These are phyloP conservation scores for Aegithalos caudatus DNA, from an alignment of 2,113 vertebrate genomes.

Conservation along the genomic window DNA sequence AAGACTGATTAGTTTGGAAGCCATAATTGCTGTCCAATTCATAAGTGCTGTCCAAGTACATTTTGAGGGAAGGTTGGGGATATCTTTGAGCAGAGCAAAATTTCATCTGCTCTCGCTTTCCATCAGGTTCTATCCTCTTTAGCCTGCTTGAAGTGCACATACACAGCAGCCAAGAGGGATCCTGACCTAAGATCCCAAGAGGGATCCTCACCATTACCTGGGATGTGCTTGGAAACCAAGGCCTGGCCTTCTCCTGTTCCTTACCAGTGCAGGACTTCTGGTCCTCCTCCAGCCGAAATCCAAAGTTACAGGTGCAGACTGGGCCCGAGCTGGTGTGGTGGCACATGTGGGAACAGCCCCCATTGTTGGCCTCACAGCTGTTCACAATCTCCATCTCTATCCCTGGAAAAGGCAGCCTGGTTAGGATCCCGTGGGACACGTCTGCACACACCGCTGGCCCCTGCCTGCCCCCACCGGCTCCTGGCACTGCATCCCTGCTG, in stretches of 20 bases:
- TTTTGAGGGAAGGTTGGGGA: not conserved
- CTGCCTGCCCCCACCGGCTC: not conserved
- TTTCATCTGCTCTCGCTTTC: not conserved
- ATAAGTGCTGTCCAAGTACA: not conserved
- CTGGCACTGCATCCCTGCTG: not conserved
- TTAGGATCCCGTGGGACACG: not conserved
- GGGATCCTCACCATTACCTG: accelerated
- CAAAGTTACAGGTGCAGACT: constrained; percentile 82
- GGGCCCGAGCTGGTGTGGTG: constrained; percentile 84
- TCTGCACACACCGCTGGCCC: accelerated
- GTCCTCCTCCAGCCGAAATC: constrained; percentile 81
- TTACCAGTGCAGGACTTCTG: constrained; percentile 87
- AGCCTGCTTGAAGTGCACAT: not conserved
- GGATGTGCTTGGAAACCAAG: not conserved
- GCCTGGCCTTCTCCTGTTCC: accelerated
- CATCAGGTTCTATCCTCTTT: not conserved
- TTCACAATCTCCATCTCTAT: constrained; percentile 98
- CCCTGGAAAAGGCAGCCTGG: constrained; percentile 63
- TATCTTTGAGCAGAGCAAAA: not conserved
- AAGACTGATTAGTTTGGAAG: not conserved
- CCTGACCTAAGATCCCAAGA: not conserved
- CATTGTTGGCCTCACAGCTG: constrained; percentile 87
- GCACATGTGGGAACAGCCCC: constrained; percentile 89
- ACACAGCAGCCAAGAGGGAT: accelerated
- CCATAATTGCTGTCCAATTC: not conserved